A percentile compares a stretch with the other conserved stretches of the same genome.
These are phyloP conservation scores for Nycticryphes semicollaris DNA, from an alignment of 2,113 vertebrate species.

Conservation along the genomic window DNA sequence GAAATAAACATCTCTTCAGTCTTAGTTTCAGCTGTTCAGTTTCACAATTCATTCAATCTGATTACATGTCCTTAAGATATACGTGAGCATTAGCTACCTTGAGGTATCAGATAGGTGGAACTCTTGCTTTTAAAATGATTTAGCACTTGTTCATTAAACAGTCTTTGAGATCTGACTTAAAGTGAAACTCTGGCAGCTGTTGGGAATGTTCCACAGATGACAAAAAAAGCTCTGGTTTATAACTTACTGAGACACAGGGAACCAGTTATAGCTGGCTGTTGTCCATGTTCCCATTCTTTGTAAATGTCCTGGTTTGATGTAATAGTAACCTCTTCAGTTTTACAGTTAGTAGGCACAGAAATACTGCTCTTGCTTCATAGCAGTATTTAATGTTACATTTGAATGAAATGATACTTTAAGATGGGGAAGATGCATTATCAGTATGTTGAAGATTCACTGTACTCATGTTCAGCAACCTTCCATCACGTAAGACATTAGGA, in stretches of 20 bases:
- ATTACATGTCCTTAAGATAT: not conserved
- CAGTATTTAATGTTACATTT: not conserved
- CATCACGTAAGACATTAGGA: not conserved
- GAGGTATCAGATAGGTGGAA: not conserved
- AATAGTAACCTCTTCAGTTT: not conserved
- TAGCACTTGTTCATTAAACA: not conserved
- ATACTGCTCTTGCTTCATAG: not conserved
- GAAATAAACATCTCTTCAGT: not conserved
- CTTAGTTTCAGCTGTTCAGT: not conserved
- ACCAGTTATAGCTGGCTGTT: not conserved
- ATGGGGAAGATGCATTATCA: not conserved
- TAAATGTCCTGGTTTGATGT: not conserved
- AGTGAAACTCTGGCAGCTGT: not conserved
- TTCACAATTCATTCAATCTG: not conserved
- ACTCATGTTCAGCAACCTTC: not conserved
- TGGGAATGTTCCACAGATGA: not conserved
- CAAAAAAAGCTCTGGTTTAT: rapidly evolving
- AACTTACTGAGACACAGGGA: not conserved
- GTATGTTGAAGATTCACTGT: not conserved
- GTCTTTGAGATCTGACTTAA: not conserved
- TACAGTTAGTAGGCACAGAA: not conserved
- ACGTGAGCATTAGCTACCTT: not conserved
- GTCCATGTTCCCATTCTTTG: not conserved
- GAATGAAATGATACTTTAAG: not conserved
- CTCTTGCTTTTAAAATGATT: not conserved